These are phyloP conservation scores for Noctua janthina DNA, from an alignment of 2,888 invertebrate genomes.

Conservation along the genomic window DNA sequence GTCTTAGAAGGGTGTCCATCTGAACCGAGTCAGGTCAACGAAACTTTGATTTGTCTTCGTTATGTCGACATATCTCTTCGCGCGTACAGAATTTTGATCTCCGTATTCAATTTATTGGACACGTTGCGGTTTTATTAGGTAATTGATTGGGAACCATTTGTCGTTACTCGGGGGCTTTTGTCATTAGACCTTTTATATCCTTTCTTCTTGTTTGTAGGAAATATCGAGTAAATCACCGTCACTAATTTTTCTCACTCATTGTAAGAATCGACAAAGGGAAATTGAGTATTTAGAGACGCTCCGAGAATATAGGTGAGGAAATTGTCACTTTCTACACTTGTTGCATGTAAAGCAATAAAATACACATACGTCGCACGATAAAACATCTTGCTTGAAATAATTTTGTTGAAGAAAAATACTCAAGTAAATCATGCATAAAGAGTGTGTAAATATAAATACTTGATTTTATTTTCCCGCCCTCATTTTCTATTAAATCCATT, in stretches of 20 bases:
- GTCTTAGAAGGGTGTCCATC: conserved; percentile 83
- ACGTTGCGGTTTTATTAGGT: conserved; percentile 56
- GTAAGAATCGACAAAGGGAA: conserved; percentile 34
- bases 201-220: conserved; percentile 8
- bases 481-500: conserved; percentile 15
- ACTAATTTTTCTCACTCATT: conserved; percentile 14
- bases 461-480: neutral
- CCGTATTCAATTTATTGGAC: conserved; percentile 73
- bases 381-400: neutral
- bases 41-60: conserved; percentile 89
- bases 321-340: conserved; percentile 58
- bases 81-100: conserved; percentile 79
- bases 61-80: conserved; percentile 80
- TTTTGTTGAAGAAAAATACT: neutral
- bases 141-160: conserved; percentile 49
- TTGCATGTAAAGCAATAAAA: conserved; percentile 36
- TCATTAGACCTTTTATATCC: conserved; percentile 23
- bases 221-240: conserved; percentile 34
- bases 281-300: conserved; percentile 41
- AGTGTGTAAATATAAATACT: neutral
- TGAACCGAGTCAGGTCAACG: conserved; percentile 78
- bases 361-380: neutral
- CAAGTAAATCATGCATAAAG: neutral
- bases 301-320: conserved; percentile 49
- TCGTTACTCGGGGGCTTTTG: conserved; percentile 28